phyloP scores from a whole-genome alignment of 2,113 vertebrate species.

The Struthidea cinerea region DNA sequence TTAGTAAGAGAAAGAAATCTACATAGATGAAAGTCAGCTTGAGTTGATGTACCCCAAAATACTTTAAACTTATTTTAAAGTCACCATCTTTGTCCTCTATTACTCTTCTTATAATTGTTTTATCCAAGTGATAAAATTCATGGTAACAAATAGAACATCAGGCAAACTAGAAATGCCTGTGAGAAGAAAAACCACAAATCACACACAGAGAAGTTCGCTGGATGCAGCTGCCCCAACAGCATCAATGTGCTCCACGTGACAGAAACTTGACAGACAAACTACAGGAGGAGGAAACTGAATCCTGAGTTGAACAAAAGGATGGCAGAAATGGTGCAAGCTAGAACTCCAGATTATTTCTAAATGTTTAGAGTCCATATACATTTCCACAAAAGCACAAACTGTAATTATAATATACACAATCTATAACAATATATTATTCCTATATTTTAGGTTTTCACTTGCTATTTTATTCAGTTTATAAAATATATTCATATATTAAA shows the following conservation, averaged over 20 bases:
- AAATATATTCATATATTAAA: neutral
- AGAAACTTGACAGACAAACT: neutral
- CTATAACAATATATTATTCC: neutral
- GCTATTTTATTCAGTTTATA: neutral
- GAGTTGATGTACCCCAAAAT: neutral
- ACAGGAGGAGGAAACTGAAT: neutral
- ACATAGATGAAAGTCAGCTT: neutral
- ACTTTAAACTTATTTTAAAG: neutral
- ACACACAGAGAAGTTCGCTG: neutral
- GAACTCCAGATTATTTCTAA: neutral
- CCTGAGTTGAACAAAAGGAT: neutral
- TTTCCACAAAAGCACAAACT: neutral
- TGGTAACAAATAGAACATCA: neutral
- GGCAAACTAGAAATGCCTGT: neutral
- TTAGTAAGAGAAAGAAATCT: neutral
- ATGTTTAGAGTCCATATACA: neutral
- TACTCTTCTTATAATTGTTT: neutral
- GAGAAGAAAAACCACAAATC: neutral
- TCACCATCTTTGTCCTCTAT: neutral
- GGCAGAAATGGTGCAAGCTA: neutral
- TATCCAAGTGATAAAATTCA: neutral
- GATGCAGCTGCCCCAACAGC: neutral
- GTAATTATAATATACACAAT: neutral
- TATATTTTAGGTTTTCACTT: neutral
- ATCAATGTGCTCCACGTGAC: neutral